Evolutionary conservation across 2,888 invertebrate genomes (phyloP), one percentile per base, ranked within the genome.

Genomic region (Rutpela maculata): DNA sequence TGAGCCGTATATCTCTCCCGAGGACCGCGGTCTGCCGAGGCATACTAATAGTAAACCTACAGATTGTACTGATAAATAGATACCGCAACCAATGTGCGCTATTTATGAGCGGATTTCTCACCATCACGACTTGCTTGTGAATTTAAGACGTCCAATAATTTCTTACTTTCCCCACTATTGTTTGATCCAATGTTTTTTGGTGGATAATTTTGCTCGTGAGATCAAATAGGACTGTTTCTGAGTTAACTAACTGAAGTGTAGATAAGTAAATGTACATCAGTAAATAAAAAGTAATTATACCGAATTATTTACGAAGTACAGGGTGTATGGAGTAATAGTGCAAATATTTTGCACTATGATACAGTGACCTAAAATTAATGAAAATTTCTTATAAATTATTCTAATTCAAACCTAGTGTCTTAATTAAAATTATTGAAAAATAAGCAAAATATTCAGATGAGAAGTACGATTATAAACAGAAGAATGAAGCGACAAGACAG

Each of bases 31-130:
- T 88, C 87, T 87, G 87, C 87, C 88, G 84, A 81, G 87, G 89
- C 88, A 89, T 89, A 89, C 89, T 89, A 89, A 89, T 89, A 89
- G 88, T 88, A 88, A 89, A 88, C 87, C 89, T 89, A 88, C 89
- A 89, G 89, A 89, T 89, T 89, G 88, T 84, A 84, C 88, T 89
- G 89, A 89, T 89, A 89, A 89, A 89, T 89, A 89, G 89, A 88
- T 88, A 88, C 88, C 88, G 85, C 89, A 88, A 85, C 86, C 88
- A 86, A 88, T 88, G 88, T 85, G 83, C 86, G 83, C 84, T 86
- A 87, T 87, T 87, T 87, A 87, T 85, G 86, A 85, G 84, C 76
- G 86, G 86, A 86, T 87, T 85, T 60, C 70, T 70, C 59, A 70
- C 56, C 68, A 26, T 12, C 66, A 17, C 43, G 63, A 63, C 63